A percentile compares a stretch with the other conserved stretches of the same genome.
Evolutionary conservation across 1,140 invertebrate genomes (phyloP).

Genomic region (Vanessa tameamea): DNA sequence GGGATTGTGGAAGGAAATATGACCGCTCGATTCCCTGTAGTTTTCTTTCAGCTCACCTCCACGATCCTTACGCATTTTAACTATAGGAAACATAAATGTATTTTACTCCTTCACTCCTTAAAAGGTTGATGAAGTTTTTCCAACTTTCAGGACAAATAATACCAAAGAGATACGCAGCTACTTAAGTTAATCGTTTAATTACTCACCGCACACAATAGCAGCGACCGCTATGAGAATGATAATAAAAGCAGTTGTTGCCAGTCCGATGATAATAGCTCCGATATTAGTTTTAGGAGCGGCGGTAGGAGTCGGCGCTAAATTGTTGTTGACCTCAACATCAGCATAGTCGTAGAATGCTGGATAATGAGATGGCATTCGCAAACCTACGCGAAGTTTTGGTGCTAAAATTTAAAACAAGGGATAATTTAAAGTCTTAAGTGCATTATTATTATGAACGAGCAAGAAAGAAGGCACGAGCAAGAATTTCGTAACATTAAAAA

Average conservation of each 20-base stretch:
- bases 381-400: constrained; percentile 55
- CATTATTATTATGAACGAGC: too few species aligned
- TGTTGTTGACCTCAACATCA: constrained; percentile 49
- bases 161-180: too few species aligned
- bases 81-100: constrained; percentile 36
- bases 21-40: constrained; percentile 63
- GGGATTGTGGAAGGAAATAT: constrained; percentile 79
- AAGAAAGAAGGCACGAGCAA: too few species aligned
- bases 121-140: too few species aligned
- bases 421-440: too few species aligned
- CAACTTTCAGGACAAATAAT: too few species aligned
- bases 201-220: constrained; percentile 51
- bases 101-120: too few species aligned
- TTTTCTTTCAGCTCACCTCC: constrained; percentile 65
- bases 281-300: constrained; percentile 38
- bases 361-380: constrained; percentile 64
- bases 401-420: constrained; percentile 40
- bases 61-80: constrained; percentile 50
- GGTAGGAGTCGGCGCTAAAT: constrained; percentile 38
- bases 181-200: neutral
- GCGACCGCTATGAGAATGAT: constrained; percentile 42
- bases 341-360: constrained; percentile 67
- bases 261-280: constrained; percentile 45
- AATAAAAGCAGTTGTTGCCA: constrained; percentile 41
- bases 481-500: too few species aligned